phyloP scores from a whole-genome alignment of 2,888 invertebrate species.

The Gortyna flavago region DNA sequence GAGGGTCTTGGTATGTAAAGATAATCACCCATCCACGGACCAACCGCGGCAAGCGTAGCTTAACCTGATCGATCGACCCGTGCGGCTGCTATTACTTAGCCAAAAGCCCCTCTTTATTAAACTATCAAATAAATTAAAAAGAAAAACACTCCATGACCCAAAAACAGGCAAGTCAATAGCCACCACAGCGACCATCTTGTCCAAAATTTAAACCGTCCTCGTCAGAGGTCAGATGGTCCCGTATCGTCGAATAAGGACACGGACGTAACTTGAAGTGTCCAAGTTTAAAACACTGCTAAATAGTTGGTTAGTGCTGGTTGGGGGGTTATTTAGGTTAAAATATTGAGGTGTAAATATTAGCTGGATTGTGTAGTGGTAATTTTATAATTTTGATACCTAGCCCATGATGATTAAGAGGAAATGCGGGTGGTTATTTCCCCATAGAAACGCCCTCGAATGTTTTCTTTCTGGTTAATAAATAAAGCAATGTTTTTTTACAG shows the following conservation, averaged over 20 bases:
- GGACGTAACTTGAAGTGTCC: constrained; percentile 43
- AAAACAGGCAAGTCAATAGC: constrained; percentile 1
- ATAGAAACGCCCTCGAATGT: too few species aligned
- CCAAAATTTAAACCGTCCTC: constrained; percentile 31
- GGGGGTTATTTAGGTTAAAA: constrained; percentile 30
- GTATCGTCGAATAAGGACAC: constrained; percentile 57
- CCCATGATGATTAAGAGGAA: too few species aligned
- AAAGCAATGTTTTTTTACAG: too few species aligned
- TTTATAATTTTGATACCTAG: constrained; percentile 10
- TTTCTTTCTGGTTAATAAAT: too few species aligned
- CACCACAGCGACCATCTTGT: constrained; percentile 24
- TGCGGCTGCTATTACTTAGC: too few species aligned
- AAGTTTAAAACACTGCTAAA: constrained; percentile 62
- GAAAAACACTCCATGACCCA: constrained; percentile 23
- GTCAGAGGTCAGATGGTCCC: constrained; percentile 8
- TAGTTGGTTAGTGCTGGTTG: constrained; percentile 46
- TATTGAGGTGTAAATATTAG: constrained; percentile 13
- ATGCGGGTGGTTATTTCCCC: too few species aligned
- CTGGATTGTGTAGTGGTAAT: constrained; percentile 9
- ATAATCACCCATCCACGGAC: too few species aligned
- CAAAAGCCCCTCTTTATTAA: background rate
- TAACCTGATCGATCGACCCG: too few species aligned
- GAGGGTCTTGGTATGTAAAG: too few species aligned
- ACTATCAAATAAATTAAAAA: constrained; percentile 24
- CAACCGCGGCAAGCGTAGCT: too few species aligned